A percentile compares a stretch with the other conserved stretches of the same genome.
Evolutionary conservation across 2,113 vertebrate genomes (phyloP).

Genomic region (Tetrax tetrax): DNA sequence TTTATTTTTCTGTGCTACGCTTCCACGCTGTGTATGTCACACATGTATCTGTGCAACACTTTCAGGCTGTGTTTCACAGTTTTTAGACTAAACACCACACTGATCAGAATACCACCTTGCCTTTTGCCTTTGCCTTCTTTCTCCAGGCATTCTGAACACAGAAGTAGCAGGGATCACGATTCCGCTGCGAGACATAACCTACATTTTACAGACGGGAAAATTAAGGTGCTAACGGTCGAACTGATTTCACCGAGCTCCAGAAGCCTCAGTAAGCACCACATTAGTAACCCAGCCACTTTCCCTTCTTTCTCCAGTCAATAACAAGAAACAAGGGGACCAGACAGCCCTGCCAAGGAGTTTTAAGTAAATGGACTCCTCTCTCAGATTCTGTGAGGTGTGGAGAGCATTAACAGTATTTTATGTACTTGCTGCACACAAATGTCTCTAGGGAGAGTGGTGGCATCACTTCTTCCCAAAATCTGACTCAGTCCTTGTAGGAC

Average conservation of each 20-base stretch:
- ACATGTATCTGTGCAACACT: background rate
- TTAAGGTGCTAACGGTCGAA: background rate
- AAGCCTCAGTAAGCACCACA: background rate
- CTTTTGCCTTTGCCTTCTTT: background rate
- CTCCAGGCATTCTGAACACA: background rate
- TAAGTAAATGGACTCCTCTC: background rate
- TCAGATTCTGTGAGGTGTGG: background rate
- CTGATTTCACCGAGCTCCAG: background rate
- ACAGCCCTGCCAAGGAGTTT: conserved; percentile 3
- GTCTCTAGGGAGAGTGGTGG: background rate
- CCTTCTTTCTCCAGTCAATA: background rate
- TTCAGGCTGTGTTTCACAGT: background rate
- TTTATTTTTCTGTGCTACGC: background rate
- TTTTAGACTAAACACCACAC: background rate
- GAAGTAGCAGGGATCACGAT: background rate
- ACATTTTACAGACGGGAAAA: background rate
- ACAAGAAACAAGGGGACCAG: conserved; percentile 2
- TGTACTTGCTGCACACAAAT: background rate
- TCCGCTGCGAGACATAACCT: background rate
- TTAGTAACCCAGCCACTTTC: background rate
- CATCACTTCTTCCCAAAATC: background rate
- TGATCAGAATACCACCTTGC: background rate
- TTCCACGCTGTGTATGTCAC: background rate
- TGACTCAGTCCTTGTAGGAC: background rate
- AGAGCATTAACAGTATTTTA: background rate